Evolutionary conservation across 1,140 invertebrate species (phyloP).

Genomic region (Heliconius himera): DNA sequence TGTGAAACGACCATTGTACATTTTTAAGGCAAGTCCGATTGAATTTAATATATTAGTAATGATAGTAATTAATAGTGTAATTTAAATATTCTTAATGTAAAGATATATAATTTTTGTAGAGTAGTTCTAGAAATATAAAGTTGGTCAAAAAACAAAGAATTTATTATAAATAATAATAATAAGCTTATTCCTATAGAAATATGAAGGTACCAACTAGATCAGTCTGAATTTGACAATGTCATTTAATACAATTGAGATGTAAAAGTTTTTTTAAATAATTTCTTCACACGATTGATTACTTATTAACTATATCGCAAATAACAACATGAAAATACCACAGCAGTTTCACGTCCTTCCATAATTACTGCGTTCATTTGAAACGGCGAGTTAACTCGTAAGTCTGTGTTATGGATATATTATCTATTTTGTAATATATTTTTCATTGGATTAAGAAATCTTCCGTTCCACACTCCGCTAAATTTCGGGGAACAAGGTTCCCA

Average conservation of each 20-base stretch:
- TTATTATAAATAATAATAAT: neutral
- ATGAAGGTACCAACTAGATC: constrained; percentile 19
- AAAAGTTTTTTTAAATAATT: neutral
- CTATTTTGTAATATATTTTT: neutral
- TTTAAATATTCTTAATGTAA: neutral
- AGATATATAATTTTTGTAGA: neutral
- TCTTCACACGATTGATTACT: neutral
- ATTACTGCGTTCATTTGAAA: neutral
- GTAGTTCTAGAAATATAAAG: neutral
- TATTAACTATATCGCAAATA: neutral
- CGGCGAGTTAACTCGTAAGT: neutral
- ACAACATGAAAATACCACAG: neutral
- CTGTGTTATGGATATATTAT: neutral
- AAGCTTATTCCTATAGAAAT: neutral
- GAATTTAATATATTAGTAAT: neutral
- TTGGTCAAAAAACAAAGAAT: neutral
- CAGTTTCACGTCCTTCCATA: neutral
- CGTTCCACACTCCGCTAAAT: too few relatives aligned
- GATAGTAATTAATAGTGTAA: neutral
- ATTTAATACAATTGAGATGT: neutral
- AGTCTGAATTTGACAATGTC: constrained; percentile 15
- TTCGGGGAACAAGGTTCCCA: too few relatives aligned
- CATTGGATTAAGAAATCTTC: too few relatives aligned
- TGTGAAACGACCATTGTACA: neutral
- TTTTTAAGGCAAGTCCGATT: neutral